Evolutionary conservation across 2,113 vertebrate genomes (phyloP).

Genomic region (Phyllopteryx taeniolatus): DNA sequence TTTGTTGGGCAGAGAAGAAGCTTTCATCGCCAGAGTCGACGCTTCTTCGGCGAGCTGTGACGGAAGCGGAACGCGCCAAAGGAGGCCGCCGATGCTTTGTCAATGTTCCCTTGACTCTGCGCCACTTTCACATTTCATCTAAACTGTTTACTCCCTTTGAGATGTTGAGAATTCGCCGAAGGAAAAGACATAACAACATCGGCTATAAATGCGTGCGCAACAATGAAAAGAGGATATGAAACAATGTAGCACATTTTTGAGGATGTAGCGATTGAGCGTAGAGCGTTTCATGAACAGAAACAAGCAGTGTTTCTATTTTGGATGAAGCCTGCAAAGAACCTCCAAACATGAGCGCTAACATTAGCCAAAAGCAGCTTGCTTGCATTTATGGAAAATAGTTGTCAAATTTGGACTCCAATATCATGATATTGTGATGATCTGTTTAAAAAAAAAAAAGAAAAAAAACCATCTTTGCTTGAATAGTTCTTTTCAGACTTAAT

Average conservation of each 20-base stretch:
- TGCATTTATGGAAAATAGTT: too few species aligned
- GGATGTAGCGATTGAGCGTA: background rate
- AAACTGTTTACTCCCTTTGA: background rate
- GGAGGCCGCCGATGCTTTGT: constrained; percentile 13
- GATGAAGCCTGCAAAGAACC: too few species aligned
- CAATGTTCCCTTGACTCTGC: constrained; percentile 12
- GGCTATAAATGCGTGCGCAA: background rate
- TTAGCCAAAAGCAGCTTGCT: too few species aligned
- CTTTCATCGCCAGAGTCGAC: constrained; percentile 36
- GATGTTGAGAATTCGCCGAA: background rate
- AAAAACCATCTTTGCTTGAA: too few species aligned
- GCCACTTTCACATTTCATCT: constrained; percentile 11
- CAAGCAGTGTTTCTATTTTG: background rate
- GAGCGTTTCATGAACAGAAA: background rate
- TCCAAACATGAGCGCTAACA: too few species aligned
- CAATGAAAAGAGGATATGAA: background rate
- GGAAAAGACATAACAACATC: background rate
- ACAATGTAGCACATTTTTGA: background rate
- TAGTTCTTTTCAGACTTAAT: too few species aligned
- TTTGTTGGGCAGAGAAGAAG: background rate
- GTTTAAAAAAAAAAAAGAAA: too few species aligned
- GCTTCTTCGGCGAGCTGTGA: constrained; percentile 33
- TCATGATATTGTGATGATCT: too few species aligned
- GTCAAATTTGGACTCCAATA: too few species aligned
- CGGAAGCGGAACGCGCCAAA: constrained; percentile 27